Base-by-base conservation (phyloP, 2,888 invertebrate species). In the Aphidoletes aphidimyza region DNA sequence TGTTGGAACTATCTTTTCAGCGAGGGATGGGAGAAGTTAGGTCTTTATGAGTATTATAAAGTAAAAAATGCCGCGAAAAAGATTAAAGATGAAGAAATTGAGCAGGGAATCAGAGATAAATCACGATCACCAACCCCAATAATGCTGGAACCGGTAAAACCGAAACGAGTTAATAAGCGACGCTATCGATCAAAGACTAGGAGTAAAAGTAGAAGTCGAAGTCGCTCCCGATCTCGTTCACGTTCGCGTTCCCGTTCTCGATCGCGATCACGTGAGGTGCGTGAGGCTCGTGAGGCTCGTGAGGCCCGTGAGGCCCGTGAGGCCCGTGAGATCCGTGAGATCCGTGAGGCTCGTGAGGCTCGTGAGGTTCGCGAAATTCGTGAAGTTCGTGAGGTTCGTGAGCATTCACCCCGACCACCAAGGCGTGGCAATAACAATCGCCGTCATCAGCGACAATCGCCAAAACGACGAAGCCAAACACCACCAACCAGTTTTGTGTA, bases 11-110 rank as follows among this genome's bases (percentile, higher is more conserved):
- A 83, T 59, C 85, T 84, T 88, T 91, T 85, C 89, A 95, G 95
- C 90, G 98, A 99, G 90, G 99, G 99, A 42, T 99, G 99, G 99
- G 99, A 99, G 90, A 97, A 97, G 90, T 92, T 98, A 88, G 98
- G 98, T 86, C 92, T 99, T 85, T 98, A 98, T 90, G 99, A 99
- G 91, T 99, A 98, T 91, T 98, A 97, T 91, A 97, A 97, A 91
- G 97, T 97, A 8, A 99, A 99, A 91, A 96, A 97, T 89, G 93
- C 94, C 85, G 97, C 98, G 0, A 94, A 94, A 87, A 96, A 96
- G 88, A 93, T 95, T 88, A 97, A 97, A 89, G 96, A 97, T 88
- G 96, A 96, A 86, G 95, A 95, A 84, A 93, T 97, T 85, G 91
- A 91, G 30, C 92, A 92, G 84, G 96, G 96, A 22, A 88, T 92